Base-by-base conservation (phyloP, 2,113 vertebrate species). In the Datnioides undecimradiatus region DNA sequence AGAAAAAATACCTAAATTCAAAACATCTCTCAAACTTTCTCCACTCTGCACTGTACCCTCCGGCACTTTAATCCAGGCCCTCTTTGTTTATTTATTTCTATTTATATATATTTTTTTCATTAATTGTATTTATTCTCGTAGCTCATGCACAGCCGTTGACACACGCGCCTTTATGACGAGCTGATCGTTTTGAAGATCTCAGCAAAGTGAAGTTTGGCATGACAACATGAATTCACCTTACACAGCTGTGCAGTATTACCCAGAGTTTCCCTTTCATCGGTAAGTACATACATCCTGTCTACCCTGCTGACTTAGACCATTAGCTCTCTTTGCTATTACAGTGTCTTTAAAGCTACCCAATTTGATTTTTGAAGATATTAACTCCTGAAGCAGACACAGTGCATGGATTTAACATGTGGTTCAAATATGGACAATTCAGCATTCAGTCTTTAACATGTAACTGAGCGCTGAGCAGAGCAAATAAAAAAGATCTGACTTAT, bases 251-350 rank as follows among this genome's bases (percentile, higher is more conserved):
- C 96, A 96, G 91, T 97, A 95, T 92, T 96, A 95, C 87, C 95
- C 97, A 12, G 98, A 99, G 83, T 95, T 96, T 87, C 95, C 97
- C 92, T 96, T 98, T 93, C 96, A 95, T 92, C 95, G 97, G 98
- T 99, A 95, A 99, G 97, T 97, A 88, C 86, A 58, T 9, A 59
- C 10, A 66, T 2, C 48, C 59, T 76, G 38, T 67, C 4, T 4
- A 12, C 58, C 40, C 9, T 48, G 57, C 49, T 52, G 4, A 38
- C 4, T 29, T 12, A 21, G 19, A 46, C 6, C 31, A 14, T 43
- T 5, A n/a, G 23, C 11, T 76, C 64, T 38, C 54, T 7, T 41
- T 46, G 2, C 51, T 19, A 14, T 45, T 11, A 31, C 4, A 34
- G 14, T 60, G 2, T 25, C 14, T 54, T 6, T 49, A 6, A 45